Percentiles rank a stretch among this genome's conserved stretches.
phyloP scores from a whole-genome alignment of 1,140 invertebrate species.

The Druon quercuslanigerum region DNA sequence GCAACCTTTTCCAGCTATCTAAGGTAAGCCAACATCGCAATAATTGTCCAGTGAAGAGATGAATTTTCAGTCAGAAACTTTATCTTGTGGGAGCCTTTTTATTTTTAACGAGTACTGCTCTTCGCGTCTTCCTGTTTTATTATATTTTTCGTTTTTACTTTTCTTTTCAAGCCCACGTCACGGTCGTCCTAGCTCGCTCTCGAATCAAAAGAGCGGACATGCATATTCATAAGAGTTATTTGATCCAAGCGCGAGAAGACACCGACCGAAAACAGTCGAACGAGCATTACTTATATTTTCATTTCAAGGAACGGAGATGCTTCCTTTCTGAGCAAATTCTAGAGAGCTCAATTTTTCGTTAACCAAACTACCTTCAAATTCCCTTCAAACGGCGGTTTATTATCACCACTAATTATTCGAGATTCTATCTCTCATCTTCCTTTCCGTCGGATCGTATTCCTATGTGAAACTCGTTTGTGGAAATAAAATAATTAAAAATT shows the following conservation, averaged over 20 bases:
- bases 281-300: constrained; percentile 4
- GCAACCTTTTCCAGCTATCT: constrained; percentile 11
- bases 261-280: constrained; percentile 6
- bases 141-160: constrained; percentile 42
- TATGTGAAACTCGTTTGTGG: too few species aligned
- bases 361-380: too few species aligned
- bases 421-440: too few species aligned
- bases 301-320: background rate
- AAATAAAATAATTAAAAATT: too few species aligned
- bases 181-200: constrained; percentile 39
- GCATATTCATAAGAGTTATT: constrained; percentile 51
- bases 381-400: too few species aligned
- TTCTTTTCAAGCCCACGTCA: constrained; percentile 39
- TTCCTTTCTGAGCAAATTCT: background rate
- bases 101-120: constrained; percentile 29
- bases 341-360: background rate
- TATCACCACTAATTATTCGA: too few species aligned
- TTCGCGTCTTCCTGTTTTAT: constrained; percentile 38
- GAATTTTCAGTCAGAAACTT: constrained; percentile 38
- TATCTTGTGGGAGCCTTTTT: constrained; percentile 46
- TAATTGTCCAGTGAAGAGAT: constrained; percentile 21
- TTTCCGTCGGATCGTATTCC: too few species aligned
- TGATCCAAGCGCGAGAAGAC: constrained; percentile 37
- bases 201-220: constrained; percentile 37
- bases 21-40: constrained; percentile 14